Conservation (phyloP, 64 coral and sea anemone species). For the Catalaphyllia jardinei region DNA sequence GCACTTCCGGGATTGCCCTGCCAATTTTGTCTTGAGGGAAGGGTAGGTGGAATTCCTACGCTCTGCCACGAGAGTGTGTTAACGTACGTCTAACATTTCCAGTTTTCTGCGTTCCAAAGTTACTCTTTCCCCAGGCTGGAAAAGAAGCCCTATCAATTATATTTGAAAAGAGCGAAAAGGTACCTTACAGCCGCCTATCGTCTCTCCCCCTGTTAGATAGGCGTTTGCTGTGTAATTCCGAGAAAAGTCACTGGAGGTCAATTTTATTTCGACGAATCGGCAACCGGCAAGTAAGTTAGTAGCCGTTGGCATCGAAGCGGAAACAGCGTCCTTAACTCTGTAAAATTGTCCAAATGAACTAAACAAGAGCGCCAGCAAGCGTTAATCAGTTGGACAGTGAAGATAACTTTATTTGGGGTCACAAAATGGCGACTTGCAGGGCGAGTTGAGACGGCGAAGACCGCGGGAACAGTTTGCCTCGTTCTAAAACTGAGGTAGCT, state of each 20-base stretch:
- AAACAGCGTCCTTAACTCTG: background rate
- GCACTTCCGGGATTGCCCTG: no score
- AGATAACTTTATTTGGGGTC: no score
- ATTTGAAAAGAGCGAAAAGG: background rate
- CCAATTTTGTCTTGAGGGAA: background rate
- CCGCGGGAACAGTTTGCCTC: background rate
- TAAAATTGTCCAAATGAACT: background rate
- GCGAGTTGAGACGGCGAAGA: background rate
- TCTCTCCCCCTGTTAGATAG: no score
- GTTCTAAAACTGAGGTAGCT: background rate
- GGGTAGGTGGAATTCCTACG: background rate
- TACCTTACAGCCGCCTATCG: no score
- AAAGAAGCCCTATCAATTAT: background rate
- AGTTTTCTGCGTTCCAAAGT: background rate
- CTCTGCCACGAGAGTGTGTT: no score
- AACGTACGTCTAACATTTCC: no score
- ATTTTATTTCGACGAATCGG: no score
- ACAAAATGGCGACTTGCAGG: background rate
- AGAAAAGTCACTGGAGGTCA: no score
- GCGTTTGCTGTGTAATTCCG: no score
- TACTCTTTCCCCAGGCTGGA: background rate
- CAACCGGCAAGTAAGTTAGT: no score
- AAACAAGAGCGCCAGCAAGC: background rate
- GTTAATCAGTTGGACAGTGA: fast-evolving
- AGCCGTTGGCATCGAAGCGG: no score